Conservation (phyloP, 2,797 vertebrate genomes). For the Huso huso region DNA sequence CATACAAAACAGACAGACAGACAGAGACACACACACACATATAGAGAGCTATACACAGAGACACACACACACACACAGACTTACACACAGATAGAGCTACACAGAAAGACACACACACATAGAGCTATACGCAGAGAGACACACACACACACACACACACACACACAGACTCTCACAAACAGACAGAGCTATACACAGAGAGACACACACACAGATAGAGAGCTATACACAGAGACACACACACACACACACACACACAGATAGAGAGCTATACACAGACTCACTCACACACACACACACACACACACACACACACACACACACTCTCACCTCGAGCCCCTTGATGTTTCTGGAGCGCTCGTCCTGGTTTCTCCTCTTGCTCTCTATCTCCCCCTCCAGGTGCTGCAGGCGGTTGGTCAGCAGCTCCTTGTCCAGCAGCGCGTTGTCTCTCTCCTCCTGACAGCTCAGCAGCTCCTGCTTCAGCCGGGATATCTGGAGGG, state of each 20-base stretch:
- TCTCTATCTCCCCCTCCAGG: constrained; percentile 72
- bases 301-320: background rate
- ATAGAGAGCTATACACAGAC: too few relatives aligned
- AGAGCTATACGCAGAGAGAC: too few relatives aligned
- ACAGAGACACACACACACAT: too few relatives aligned
- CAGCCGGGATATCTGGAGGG: constrained; percentile 61
- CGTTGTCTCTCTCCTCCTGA: constrained; percentile 71
- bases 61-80: too few relatives aligned
- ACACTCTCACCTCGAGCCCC: constrained; percentile 68
- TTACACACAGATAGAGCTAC: too few relatives aligned
- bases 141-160: too few relatives aligned
- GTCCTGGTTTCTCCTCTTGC: constrained; percentile 59
- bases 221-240: background rate
- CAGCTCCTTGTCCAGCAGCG: constrained; percentile 77
- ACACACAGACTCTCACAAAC: too few relatives aligned
- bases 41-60: too few relatives aligned
- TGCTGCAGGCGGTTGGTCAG: constrained; percentile 73
- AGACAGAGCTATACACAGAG: too few relatives aligned
- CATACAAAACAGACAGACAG: too few relatives aligned
- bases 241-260: background rate
- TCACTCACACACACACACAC: background rate
- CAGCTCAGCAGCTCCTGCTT: constrained; percentile 72
- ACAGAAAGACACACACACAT: too few relatives aligned
- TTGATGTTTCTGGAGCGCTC: constrained; percentile 74
- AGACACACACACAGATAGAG: constrained; percentile 1